Conservation (phyloP, 2,888 invertebrate species). For the Rhopalosiphum nymphaeae region DNA sequence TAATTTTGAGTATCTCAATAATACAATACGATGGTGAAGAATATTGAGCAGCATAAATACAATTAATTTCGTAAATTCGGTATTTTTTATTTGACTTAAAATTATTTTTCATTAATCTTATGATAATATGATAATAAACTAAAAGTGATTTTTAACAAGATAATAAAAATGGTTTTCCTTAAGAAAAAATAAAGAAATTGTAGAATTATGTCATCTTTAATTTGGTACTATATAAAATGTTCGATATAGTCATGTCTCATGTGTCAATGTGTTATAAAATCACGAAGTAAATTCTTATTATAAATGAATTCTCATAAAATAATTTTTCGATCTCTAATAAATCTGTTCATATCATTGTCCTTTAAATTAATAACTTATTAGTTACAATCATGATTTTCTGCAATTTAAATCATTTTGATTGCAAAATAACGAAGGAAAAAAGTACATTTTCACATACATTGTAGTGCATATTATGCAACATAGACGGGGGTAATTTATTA, state of each 20-base stretch:
- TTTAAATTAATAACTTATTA: not conserved
- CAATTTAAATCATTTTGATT: not conserved
- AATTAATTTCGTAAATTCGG: not conserved
- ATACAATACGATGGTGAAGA: not conserved
- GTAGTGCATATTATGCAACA: not conserved
- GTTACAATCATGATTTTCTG: not conserved
- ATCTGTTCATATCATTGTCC: not conserved
- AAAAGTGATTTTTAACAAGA: not conserved
- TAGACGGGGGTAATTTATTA: not conserved
- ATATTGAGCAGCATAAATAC: not conserved
- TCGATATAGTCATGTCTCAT: not conserved
- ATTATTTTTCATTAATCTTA: not conserved
- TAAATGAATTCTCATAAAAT: not conserved
- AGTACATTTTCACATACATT: not conserved
- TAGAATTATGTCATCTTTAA: not conserved
- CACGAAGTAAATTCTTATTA: not conserved
- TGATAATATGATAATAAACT: not conserved
- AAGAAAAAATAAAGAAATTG: not conserved
- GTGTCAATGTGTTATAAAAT: not conserved
- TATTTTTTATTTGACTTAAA: not conserved
- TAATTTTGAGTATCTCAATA: not conserved
- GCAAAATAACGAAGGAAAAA: not conserved
- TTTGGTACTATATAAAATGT: not conserved
- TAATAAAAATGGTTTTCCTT: not conserved
- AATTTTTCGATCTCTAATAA: not conserved